Conservation (phyloP, 2,797 vertebrate genomes). For the Phoeniculus purpureus region DNA sequence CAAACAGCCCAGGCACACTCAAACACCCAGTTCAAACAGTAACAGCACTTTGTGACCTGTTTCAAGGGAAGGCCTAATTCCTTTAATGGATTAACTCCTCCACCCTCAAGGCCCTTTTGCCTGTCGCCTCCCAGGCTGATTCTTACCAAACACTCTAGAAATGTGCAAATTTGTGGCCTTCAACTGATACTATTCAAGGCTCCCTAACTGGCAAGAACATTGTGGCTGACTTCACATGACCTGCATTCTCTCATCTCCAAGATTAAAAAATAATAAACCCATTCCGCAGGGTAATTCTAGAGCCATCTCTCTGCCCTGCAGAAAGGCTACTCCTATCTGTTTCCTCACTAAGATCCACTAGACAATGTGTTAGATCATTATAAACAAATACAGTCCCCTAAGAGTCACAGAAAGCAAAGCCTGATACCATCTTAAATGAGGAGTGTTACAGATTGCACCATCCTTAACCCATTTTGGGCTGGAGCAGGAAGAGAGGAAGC, state of each 20-base stretch:
- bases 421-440: not conserved
- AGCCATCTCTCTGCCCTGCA: not conserved
- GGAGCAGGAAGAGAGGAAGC: conserved; percentile 1
- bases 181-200: not conserved
- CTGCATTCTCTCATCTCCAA: not conserved
- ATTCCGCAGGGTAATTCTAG: not conserved
- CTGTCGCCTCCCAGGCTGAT: conserved; percentile 1
- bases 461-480: conserved; percentile 5
- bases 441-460: not conserved
- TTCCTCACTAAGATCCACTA: not conserved
- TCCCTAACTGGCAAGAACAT: not conserved
- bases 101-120: not conserved
- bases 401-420: not conserved
- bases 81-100: conserved; percentile 54
- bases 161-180: not conserved
- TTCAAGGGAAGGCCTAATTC: conserved; percentile 60
- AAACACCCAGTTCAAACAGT: conserved; percentile 48
- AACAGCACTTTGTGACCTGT: conserved; percentile 38
- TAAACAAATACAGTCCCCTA: not conserved
- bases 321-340: not conserved
- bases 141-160: conserved; percentile 9
- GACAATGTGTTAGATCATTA: not conserved
- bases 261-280: conserved; percentile 6
- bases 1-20: conserved; percentile 53
- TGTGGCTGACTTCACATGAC: not conserved